Percentiles rank a stretch among this genome's conserved stretches.
phyloP scores from a whole-genome alignment of 2,888 invertebrate genomes.

The Chromoteleia sp. region DNA sequence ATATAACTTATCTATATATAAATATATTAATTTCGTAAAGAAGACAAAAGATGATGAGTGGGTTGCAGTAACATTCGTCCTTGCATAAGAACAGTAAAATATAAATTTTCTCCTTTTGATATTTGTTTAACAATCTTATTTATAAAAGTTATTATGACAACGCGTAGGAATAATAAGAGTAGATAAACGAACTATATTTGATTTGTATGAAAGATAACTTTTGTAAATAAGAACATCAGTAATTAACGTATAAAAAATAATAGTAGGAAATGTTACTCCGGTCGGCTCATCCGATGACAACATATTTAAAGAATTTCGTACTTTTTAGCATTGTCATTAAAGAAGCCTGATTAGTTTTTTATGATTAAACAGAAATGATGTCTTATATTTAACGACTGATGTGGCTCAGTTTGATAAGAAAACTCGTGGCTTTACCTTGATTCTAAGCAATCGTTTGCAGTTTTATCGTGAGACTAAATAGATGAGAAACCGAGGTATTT shows the following conservation, averaged over 20 bases:
- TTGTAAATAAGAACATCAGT: slow-evolving; percentile 35
- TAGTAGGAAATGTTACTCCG: slow-evolving; percentile 36
- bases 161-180: slow-evolving; percentile 22
- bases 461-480: slow-evolving; percentile 54
- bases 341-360: slow-evolving; percentile 79
- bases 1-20: slow-evolving; percentile 73
- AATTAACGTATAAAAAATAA: slow-evolving; percentile 9
- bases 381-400: slow-evolving; percentile 76
- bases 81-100: slow-evolving; percentile 6
- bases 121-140: slow-evolving; percentile 21
- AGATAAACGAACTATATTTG: slow-evolving; percentile 43
- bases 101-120: background rate
- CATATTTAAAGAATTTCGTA: slow-evolving; percentile 72
- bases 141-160: slow-evolving; percentile 27
- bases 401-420: slow-evolving; percentile 74
- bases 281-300: slow-evolving; percentile 23
- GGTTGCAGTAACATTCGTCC: slow-evolving; percentile 17
- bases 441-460: slow-evolving; percentile 67
- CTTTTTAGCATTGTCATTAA: slow-evolving; percentile 74
- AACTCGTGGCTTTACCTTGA: slow-evolving; percentile 71
- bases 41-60: slow-evolving; percentile 31
- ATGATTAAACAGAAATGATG: slow-evolving; percentile 74
- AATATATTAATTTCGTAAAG: slow-evolving; percentile 75
- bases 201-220: slow-evolving; percentile 47
- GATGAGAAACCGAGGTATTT: slow-evolving; percentile 56